phyloP scores from a whole-genome alignment of 2,888 invertebrate species.

The Thumatha senex region DNA sequence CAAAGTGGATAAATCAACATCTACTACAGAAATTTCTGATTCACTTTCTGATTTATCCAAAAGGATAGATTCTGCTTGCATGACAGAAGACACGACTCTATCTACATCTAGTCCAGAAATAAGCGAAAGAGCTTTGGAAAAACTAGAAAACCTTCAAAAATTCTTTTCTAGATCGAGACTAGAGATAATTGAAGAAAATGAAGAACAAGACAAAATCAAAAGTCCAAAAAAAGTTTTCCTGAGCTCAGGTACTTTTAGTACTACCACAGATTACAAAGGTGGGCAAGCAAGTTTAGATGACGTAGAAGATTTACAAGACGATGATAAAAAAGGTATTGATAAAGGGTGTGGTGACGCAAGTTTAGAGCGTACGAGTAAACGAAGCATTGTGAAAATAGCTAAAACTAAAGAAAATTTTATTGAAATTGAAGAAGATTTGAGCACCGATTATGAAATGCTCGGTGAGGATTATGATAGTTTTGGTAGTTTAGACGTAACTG shows the following conservation, averaged over 20 bases:
- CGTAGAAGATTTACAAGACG: constrained; percentile 72
- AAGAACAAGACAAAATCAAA: constrained; percentile 51
- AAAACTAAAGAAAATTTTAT: constrained; percentile 12
- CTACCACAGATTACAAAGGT: constrained; percentile 37
- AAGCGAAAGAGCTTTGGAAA: constrained; percentile 67
- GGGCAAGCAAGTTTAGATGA: constrained; percentile 75
- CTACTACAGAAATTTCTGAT: constrained; percentile 71
- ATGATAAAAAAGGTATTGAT: constrained; percentile 40
- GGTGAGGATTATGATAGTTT: constrained; percentile 14
- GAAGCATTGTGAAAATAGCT: constrained; percentile 8
- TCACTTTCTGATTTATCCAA: constrained; percentile 64
- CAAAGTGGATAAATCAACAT: constrained; percentile 72
- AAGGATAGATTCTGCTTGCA: constrained; percentile 65
- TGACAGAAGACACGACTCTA: constrained; percentile 70
- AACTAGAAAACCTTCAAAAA: constrained; percentile 70
- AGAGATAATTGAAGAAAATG: constrained; percentile 78
- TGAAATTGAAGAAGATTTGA: constrained; percentile 36
- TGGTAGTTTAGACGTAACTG: constrained; percentile 11
- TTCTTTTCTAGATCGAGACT: constrained; percentile 74
- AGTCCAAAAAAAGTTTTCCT: constrained; percentile 20
- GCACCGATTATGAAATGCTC: constrained; percentile 24
- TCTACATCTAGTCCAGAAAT: constrained; percentile 56
- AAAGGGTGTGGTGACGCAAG: constrained; percentile 4
- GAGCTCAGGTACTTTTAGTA: constrained; percentile 21
- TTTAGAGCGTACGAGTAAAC: constrained; percentile 1